Conservation (phyloP, 2,888 invertebrate species). For the Calameuta filiformis region DNA sequence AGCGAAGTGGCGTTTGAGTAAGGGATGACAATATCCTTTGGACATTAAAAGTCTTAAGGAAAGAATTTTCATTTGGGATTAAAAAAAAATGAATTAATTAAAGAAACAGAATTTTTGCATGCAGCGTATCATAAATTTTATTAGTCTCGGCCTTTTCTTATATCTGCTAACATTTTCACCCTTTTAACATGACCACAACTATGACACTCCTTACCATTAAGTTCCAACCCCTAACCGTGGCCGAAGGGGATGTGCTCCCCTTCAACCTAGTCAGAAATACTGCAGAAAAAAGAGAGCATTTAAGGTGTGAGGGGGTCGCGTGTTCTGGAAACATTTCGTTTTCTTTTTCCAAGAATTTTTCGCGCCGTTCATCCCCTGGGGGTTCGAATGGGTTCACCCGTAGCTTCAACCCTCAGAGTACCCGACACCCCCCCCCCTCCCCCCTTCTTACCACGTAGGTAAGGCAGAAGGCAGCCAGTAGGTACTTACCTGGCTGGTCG, state of each 20-base stretch:
- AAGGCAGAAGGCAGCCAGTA: neutral
- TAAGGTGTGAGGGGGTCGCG: conserved; percentile 17
- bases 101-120: neutral
- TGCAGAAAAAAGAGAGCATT: neutral
- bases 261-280: neutral
- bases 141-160: neutral
- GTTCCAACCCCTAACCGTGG: neutral
- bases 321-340: conserved; percentile 25
- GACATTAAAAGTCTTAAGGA: neutral
- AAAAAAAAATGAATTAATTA: too few relatives aligned
- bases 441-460: neutral
- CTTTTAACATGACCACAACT: neutral
- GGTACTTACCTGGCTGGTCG: neutral
- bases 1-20: neutral
- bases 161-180: neutral
- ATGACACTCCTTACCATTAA: neutral
- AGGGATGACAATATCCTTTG: neutral
- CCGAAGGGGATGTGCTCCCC: neutral
- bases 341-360: conserved; percentile 21
- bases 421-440: neutral
- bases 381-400: neutral
- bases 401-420: neutral
- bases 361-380: neutral
- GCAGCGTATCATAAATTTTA: neutral
- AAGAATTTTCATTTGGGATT: neutral